Conservation (phyloP, 2,113 vertebrate genomes). For the Sceloporus tristichus region DNA sequence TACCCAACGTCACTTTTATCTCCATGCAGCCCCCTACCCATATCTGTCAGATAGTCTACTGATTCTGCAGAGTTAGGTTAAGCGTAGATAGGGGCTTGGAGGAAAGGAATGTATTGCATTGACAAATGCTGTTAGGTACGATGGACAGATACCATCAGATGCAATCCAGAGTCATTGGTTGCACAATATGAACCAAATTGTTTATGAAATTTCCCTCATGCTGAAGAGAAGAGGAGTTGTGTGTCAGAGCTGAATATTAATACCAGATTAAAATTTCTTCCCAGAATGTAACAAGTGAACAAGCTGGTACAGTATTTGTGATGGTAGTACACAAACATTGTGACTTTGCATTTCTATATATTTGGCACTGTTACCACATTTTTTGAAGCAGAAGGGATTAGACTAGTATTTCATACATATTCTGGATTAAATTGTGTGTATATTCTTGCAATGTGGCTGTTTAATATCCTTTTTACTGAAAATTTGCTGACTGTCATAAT, state of each 20-base stretch:
- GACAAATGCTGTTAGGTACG: background rate
- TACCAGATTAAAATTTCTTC: background rate
- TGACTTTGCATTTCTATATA: background rate
- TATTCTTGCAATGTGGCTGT: constrained; percentile 62
- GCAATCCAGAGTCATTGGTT: background rate
- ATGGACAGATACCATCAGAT: background rate
- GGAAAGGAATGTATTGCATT: background rate
- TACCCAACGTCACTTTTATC: background rate
- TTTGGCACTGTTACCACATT: background rate
- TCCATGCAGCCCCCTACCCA: background rate
- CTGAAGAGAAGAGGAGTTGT: background rate
- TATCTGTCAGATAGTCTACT: background rate
- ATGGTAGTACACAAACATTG: background rate
- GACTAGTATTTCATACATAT: background rate
- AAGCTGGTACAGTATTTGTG: background rate
- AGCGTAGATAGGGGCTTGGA: background rate
- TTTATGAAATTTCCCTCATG: background rate
- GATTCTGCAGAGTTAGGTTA: background rate
- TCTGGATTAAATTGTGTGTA: constrained; percentile 47
- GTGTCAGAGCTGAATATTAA: background rate
- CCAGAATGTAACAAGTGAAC: constrained; percentile 5
- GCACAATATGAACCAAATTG: background rate
- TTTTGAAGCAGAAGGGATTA: background rate
- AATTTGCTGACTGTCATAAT: constrained; percentile 49
- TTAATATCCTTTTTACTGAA: constrained; percentile 63